Percentiles rank a stretch among this genome's conserved stretches.
Conservation (phyloP, 2,888 invertebrate species). For the Ditula angustiorana region DNA sequence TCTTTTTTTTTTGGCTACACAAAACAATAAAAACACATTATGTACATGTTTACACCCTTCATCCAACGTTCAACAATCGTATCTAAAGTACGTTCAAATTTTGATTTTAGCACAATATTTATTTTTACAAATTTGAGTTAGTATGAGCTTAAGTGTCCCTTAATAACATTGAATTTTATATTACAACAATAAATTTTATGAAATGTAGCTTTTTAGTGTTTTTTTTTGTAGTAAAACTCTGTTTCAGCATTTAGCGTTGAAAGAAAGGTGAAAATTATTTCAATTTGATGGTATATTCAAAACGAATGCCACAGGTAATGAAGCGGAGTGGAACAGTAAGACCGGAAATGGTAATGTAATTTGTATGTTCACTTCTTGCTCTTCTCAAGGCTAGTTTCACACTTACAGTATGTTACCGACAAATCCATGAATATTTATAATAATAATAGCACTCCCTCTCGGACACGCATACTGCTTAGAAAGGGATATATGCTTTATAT, state of each 20-base stretch:
- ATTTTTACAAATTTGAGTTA: not conserved
- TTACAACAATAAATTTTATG: too few relatives aligned
- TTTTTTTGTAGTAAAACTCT: not conserved
- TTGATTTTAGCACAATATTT: constrained; percentile 5
- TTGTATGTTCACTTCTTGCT: not conserved
- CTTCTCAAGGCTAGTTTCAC: not conserved
- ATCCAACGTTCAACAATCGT: constrained; percentile 42
- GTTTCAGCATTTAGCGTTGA: not conserved
- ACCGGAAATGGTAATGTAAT: constrained; percentile 5
- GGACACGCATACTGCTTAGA: too few relatives aligned
- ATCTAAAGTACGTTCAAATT: constrained; percentile 51
- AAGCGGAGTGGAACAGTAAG: not conserved
- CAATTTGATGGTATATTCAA: not conserved
- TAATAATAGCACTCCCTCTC: too few relatives aligned
- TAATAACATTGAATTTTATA: too few relatives aligned
- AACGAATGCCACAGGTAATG: constrained; percentile 21
- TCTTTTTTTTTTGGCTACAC: constrained; percentile 41
- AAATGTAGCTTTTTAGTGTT: too few relatives aligned
- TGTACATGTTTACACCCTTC: constrained; percentile 75
- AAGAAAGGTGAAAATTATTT: not conserved
- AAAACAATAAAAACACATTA: constrained; percentile 57
- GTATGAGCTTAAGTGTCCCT: not conserved
- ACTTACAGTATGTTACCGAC: too few relatives aligned
- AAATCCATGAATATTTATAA: too few relatives aligned
- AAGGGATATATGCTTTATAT: too few relatives aligned